Evolutionary conservation across 2,888 invertebrate species (phyloP).

Genomic region (Spilarctia lutea): DNA sequence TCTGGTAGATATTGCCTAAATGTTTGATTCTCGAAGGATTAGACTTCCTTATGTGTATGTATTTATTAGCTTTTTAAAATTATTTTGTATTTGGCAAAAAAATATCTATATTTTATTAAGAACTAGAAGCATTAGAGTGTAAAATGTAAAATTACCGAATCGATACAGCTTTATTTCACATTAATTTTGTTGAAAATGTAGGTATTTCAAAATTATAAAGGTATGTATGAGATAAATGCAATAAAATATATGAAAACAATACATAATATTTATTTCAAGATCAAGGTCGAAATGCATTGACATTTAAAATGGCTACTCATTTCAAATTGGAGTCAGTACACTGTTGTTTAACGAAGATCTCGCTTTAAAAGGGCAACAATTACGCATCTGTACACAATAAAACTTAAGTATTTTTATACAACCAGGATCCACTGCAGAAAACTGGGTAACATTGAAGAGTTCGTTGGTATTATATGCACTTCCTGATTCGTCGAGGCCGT

Average conservation of each 20-base stretch:
- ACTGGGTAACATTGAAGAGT: slow-evolving; percentile 84
- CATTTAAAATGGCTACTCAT: slow-evolving; percentile 64
- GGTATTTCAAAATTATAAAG: too few relatives aligned
- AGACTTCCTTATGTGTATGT: too few relatives aligned
- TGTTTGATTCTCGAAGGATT: too few relatives aligned
- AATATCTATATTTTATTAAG: too few relatives aligned
- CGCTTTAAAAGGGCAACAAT: slow-evolving; percentile 67
- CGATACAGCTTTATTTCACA: too few relatives aligned
- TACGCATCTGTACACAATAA: slow-evolving; percentile 56
- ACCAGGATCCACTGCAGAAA: slow-evolving; percentile 69
- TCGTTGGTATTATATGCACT: slow-evolving; percentile 85
- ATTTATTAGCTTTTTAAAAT: too few relatives aligned
- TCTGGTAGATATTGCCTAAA: too few relatives aligned
- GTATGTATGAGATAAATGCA: not conserved
- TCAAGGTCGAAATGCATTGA: slow-evolving; percentile 54
- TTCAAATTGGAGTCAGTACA: slow-evolving; percentile 47
- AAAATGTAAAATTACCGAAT: too few relatives aligned
- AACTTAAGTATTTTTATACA: slow-evolving; percentile 63
- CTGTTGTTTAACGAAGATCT: slow-evolving; percentile 60
- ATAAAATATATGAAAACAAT: not conserved
- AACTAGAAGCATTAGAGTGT: too few relatives aligned
- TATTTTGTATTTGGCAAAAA: too few relatives aligned
- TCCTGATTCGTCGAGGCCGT: slow-evolving; percentile 79
- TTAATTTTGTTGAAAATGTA: too few relatives aligned
- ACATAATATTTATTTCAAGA: slow-evolving; percentile 53